Conservation (phyloP, 2,113 vertebrate species). For the Calidris pugnax region DNA sequence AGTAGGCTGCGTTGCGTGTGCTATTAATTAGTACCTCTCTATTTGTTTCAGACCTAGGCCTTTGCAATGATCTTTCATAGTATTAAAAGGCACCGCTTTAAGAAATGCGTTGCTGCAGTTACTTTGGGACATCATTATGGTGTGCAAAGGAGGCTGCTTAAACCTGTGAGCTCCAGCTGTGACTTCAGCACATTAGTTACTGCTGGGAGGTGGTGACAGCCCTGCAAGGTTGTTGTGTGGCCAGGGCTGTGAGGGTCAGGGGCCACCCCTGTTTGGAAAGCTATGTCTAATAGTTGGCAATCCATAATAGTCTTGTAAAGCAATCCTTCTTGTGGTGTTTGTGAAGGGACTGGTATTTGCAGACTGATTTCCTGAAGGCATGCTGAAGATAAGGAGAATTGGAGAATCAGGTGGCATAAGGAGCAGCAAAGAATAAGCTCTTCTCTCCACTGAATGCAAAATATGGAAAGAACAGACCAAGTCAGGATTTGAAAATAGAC, state of each 20-base stretch:
- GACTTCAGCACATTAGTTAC: neutral
- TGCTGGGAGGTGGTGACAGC: conserved; percentile 29
- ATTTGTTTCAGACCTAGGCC: neutral
- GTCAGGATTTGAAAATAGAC: neutral
- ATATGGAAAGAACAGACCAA: neutral
- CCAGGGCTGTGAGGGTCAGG: neutral
- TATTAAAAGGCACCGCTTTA: neutral
- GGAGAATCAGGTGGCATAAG: neutral
- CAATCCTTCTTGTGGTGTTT: neutral
- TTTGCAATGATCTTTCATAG: neutral
- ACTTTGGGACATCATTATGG: neutral
- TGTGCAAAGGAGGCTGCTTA: neutral
- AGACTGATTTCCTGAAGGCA: neutral
- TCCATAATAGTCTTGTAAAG: neutral
- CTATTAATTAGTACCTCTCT: neutral
- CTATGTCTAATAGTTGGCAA: neutral
- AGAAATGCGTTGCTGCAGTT: neutral
- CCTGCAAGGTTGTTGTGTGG: neutral
- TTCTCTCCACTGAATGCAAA: neutral
- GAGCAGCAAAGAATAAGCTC: neutral
- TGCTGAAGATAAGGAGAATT: neutral
- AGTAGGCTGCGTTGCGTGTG: neutral
- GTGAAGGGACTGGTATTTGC: neutral
- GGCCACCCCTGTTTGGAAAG: neutral
- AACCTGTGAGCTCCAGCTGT: neutral